Evolutionary conservation across 2,888 invertebrate genomes (phyloP), one percentile per base, ranked within the genome.

Genomic region (Pammene fasciana): DNA sequence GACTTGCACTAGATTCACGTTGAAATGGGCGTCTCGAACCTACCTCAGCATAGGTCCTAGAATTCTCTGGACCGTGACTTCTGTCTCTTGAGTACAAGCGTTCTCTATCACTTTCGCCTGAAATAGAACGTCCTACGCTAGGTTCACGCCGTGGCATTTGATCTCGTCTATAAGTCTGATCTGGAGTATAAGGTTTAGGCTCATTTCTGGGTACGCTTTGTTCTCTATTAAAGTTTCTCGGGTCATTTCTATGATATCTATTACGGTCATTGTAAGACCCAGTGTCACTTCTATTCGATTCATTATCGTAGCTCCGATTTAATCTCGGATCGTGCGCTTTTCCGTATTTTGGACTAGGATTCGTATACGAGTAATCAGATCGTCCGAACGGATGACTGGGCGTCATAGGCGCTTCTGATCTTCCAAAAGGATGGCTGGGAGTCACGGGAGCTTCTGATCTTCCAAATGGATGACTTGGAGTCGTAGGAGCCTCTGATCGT

Each of bases 321-420:
- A 86, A 73, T 75, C 89, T 86, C 8, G 87, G 88, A 79, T 89
- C 89, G 74, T 72, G 72, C 9, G 56, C 57, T 34, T 87, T 84
- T 26, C 61, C 76, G 67, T 75, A 81, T 55, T 76, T 79, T 65
- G 72, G 26, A 68, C 67, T 16, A 55, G 64, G 60, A 60, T 70
- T 75, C 64, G 62, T 75, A 50, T 72, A 73, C 11, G 70, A 64
- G 70, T 74, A 68, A 64, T 79, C 74, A 72, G 73, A 70, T 65
- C 79, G 72, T 45, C 77, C 75, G 71, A 76, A 82, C 13, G 65
- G 34, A 36, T 68, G 64, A 48, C 50, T 75, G 26, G 67, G 72
- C 8, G 72, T 73, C 57, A 61, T 56, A 72, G 74, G 74, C 60
- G 60, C 78, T 72, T 62, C 61, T 11, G 61, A 62, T 10, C 61